A percentile compares a stretch with the other conserved stretches of the same genome.
These are phyloP conservation scores for Congeria kusceri DNA, from an alignment of 2,888 invertebrate genomes.

Conservation along the genomic window DNA sequence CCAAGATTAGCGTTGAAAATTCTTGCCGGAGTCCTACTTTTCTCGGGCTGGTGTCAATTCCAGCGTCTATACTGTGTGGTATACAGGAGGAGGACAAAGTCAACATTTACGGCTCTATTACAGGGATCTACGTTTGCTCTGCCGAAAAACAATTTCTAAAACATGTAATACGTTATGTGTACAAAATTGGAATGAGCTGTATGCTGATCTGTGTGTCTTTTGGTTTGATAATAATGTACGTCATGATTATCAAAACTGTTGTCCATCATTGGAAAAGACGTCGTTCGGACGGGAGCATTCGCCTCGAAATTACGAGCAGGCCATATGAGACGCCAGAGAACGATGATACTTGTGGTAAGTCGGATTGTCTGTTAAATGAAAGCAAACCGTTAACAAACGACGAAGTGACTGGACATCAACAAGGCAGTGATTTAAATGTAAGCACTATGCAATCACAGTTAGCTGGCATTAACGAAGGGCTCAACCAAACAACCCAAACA, in stretches of 20 bases:
- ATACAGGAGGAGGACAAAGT: constrained; percentile 14
- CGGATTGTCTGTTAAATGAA: neutral
- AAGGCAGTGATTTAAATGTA: too few relatives aligned
- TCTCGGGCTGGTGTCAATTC: constrained; percentile 34
- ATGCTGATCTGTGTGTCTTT: constrained; percentile 25
- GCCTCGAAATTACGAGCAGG: constrained; percentile 25
- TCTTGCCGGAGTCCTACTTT: constrained; percentile 7
- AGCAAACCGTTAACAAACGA: neutral
- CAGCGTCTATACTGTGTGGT: constrained; percentile 50
- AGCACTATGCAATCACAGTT: too few relatives aligned
- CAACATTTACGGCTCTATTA: constrained; percentile 24
- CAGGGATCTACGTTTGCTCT: constrained; percentile 39
- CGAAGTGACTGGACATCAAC: too few relatives aligned
- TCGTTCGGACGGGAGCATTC: constrained; percentile 13
- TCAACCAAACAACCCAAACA: too few relatives aligned
- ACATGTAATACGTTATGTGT: constrained; percentile 31
- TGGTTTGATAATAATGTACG: constrained; percentile 47
- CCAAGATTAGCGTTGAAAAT: constrained; percentile 36
- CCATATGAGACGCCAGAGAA: constrained; percentile 24
- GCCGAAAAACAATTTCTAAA: constrained; percentile 34
- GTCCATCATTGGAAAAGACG: constrained; percentile 38
- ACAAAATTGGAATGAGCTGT: constrained; percentile 33
- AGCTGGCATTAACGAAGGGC: neutral
- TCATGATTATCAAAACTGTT: constrained; percentile 42
- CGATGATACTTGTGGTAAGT: constrained; percentile 2